Evolutionary conservation across 2,888 invertebrate species (phyloP).

Genomic region (Pyrocoelia pectoralis): DNA sequence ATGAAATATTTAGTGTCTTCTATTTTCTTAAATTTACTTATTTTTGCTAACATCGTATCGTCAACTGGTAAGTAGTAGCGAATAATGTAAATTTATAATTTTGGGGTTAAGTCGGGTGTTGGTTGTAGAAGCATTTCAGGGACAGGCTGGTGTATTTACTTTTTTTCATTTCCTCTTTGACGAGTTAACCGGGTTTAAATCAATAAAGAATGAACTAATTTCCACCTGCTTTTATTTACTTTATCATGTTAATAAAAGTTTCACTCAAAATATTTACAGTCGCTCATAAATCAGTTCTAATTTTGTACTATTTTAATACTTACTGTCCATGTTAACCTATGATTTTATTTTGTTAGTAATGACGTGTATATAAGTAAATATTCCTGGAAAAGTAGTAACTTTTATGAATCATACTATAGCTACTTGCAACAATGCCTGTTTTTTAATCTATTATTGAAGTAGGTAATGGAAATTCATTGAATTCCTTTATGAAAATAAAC

Average conservation of each 20-base stretch:
- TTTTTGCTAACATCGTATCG: constrained; percentile 50
- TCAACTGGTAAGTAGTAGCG: constrained; percentile 44
- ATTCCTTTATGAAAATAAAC: too few species aligned
- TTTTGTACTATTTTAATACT: too few species aligned
- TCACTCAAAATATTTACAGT: too few species aligned
- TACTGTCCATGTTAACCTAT: too few species aligned
- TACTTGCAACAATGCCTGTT: too few species aligned
- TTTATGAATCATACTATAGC: too few species aligned
- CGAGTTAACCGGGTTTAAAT: constrained; percentile 24
- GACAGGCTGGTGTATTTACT: constrained; percentile 14
- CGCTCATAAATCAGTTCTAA: too few species aligned
- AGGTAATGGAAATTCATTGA: too few species aligned
- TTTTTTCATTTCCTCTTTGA: constrained; percentile 22
- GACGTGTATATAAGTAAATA: too few species aligned
- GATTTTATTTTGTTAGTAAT: too few species aligned
- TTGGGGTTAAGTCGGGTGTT: constrained; percentile 24
- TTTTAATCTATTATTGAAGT: too few species aligned
- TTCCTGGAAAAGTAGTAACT: too few species aligned
- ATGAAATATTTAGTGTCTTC: constrained; percentile 55
- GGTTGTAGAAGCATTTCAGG: constrained; percentile 19
- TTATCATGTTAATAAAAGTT: background rate
- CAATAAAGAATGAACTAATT: constrained; percentile 18
- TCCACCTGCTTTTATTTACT: constrained; percentile 2
- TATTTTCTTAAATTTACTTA: constrained; percentile 51
- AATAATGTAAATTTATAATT: background rate